Conservation (phyloP, 30 jellyfish, hydroid and myxozoan genomes). For the Aurelia coerulea region DNA sequence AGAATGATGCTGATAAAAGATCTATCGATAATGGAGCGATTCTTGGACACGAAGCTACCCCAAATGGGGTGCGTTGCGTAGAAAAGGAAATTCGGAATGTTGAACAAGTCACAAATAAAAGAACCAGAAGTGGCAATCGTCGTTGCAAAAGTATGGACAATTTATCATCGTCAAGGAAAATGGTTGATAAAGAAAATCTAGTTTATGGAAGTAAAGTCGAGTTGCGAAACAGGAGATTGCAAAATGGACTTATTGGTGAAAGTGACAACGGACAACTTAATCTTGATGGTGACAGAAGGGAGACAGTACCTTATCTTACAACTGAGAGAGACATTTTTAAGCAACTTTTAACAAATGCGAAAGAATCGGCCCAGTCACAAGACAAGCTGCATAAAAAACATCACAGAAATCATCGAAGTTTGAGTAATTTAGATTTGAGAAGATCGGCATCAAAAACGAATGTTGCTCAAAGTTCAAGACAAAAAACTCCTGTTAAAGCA, state of each 20-base stretch:
- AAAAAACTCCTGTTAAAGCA: conserved; percentile 1
- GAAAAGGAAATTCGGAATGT: background rate
- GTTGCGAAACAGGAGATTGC: conserved; percentile 3
- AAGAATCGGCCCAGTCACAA: conserved; percentile 37
- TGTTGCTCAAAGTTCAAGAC: conserved; percentile 17
- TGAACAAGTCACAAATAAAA: background rate
- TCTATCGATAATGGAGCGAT: background rate
- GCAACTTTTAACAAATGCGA: conserved; percentile 55
- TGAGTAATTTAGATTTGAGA: conserved; percentile 52
- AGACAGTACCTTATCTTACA: conserved; percentile 49
- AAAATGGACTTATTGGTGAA: background rate
- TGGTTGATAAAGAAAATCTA: conserved; percentile 19
- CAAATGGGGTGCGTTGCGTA: background rate
- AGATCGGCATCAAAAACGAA: conserved; percentile 21
- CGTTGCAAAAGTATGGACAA: conserved; percentile 42
- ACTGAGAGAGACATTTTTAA: conserved; percentile 61
- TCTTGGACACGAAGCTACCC: background rate
- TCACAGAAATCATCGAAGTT: conserved; percentile 21
- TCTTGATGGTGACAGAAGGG: conserved; percentile 18
- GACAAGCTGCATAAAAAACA: conserved; percentile 22
- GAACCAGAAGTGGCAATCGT: background rate
- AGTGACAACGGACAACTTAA: background rate
- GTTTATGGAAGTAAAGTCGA: conserved; percentile 48
- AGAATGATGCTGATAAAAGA: too few species aligned
- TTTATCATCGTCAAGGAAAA: conserved; percentile 9